Conservation (phyloP, 1,140 invertebrate genomes). For the Lordiphosa collinella region DNA sequence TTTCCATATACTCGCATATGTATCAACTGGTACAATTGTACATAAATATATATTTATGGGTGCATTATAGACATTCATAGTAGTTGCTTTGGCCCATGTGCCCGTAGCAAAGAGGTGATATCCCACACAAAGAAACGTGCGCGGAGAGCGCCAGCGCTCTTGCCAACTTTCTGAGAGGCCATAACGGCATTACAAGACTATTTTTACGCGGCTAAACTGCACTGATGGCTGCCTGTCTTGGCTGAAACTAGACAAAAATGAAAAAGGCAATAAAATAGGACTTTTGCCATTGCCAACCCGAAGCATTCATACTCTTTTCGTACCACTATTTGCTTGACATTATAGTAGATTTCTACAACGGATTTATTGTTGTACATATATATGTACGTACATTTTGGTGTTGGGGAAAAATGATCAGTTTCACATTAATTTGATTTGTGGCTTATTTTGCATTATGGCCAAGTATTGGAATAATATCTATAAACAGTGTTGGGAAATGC, state of each 20-base stretch:
- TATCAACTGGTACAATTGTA: slow-evolving; percentile 37
- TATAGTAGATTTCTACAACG: too few relatives aligned
- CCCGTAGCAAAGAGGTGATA: slow-evolving; percentile 30
- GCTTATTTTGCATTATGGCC: too few relatives aligned
- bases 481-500: too few relatives aligned
- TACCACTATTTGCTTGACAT: neutral
- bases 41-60: slow-evolving; percentile 48
- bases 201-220: slow-evolving; percentile 33
- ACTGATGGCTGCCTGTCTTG: slow-evolving; percentile 31
- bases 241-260: slow-evolving; percentile 23
- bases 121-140: slow-evolving; percentile 29
- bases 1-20: slow-evolving; percentile 12
- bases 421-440: too few relatives aligned
- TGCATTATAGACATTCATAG: slow-evolving; percentile 46
- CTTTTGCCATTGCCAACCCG: neutral
- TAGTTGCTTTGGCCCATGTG: slow-evolving; percentile 23
- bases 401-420: too few relatives aligned
- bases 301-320: slow-evolving; percentile 10
- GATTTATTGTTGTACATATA: too few relatives aligned
- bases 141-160: slow-evolving; percentile 17
- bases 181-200: slow-evolving; percentile 46
- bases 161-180: slow-evolving; percentile 37
- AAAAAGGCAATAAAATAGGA: slow-evolving; percentile 25
- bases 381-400: too few relatives aligned
- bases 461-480: too few relatives aligned